Conservation (phyloP, 1,140 invertebrate genomes). For the Eubasilissa regina region DNA sequence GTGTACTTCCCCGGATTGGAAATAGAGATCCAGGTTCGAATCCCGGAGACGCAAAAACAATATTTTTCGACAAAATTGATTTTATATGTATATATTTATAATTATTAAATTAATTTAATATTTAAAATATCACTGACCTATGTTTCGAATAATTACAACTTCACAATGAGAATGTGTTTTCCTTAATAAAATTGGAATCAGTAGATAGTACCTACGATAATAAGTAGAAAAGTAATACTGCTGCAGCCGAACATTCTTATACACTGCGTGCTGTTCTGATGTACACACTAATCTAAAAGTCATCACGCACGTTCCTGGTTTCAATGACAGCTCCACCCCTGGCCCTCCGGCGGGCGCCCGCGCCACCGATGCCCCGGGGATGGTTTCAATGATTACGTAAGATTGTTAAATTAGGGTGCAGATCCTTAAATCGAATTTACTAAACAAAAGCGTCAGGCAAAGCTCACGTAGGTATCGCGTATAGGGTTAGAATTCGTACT, state of each 20-base stretch:
- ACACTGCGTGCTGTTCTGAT: not conserved
- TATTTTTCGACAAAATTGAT: no score
- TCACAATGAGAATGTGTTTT: no score
- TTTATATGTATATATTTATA: no score
- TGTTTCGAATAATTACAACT: no score
- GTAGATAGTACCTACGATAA: no score
- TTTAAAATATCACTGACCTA: no score
- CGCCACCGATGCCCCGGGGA: constrained; percentile 14
- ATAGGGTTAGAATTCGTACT: not conserved
- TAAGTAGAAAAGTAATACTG: not conserved
- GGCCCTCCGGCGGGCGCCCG: not conserved
- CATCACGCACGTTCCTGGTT: constrained; percentile 51
- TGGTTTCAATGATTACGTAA: constrained; percentile 48
- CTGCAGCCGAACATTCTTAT: not conserved
- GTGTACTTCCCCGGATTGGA: no score
- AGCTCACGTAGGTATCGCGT: constrained; percentile 14
- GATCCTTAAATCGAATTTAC: constrained; percentile 55
- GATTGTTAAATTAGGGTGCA: constrained; percentile 56
- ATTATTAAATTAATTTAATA: no score
- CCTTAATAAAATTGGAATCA: no score
- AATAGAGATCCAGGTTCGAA: no score
- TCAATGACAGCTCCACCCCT: constrained; percentile 39
- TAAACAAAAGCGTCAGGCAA: constrained; percentile 54
- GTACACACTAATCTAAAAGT: constrained; percentile 48
- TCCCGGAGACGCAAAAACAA: no score